Evolutionary conservation across 2,113 vertebrate genomes (phyloP), one percentile per base, ranked within the genome.

Genomic region (Cephalopterus ornatus): DNA sequence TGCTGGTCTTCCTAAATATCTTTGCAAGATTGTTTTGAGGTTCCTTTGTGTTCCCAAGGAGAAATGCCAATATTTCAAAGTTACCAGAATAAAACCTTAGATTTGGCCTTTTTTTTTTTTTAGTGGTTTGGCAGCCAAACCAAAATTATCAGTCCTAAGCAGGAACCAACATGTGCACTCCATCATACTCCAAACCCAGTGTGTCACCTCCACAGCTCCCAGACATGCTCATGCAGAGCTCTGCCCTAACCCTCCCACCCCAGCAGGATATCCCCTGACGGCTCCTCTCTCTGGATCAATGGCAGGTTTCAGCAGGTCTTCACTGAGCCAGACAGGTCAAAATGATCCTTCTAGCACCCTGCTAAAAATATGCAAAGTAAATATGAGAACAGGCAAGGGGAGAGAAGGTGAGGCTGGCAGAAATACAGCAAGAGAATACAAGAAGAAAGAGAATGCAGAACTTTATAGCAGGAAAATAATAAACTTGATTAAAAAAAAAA

Each of bases 301-400:
- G 3, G 79, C 95, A 95, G 53, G 92, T 96, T 86, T 91, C 83
- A 78, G 76, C 96, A 96, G 80, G 76, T 91, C 79, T 92, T 80
- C 76, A 46, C 53, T 1, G 1, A 78, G 91, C 49, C 72, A 94
- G 63, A 72, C 76, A 65, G 73, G 61, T 74, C 90, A 92, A 77
- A 95, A 72, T 56, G 58, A 94, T 81, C 82, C 90, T 90, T 50
- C 63, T 49, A 90, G 79, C 65, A 92, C 17, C 33, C 42, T 4
- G 3, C 42, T 58, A 75, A 93, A 93, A 94, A 93, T 32, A 93
- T 20, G 53, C 62, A 41, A 79, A 94, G 33, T 67, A 70, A 86
- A 81, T 55, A 72, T 44, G 30, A 84, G 44, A 93, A 55, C 24
- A 59, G 32, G 75, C 52, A 46, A 1, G 7, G 67, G 63, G 61